A percentile compares a stretch with the other conserved stretches of the same genome.
Conservation (phyloP, 2,888 invertebrate genomes). For the Himalopsyche japonica region DNA sequence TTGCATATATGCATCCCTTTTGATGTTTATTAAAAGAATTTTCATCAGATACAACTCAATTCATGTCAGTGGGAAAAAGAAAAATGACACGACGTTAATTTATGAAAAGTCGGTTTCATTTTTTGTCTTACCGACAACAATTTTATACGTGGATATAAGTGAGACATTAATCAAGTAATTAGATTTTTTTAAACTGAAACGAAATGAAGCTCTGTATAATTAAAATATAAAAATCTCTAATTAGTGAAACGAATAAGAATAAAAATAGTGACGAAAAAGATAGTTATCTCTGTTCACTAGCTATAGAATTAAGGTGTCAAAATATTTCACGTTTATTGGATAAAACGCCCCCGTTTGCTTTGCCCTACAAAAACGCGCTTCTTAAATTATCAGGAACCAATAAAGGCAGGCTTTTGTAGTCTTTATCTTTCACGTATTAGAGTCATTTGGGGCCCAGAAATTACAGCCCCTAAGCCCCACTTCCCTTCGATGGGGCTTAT, state of each 20-base stretch:
- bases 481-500: conserved; percentile 3
- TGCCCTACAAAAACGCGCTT: not conserved
- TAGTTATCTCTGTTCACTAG: not conserved
- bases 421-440: conserved; percentile 1
- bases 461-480: not conserved
- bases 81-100: too few species aligned
- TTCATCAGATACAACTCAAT: too few species aligned
- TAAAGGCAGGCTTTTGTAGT: not conserved
- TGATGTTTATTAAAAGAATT: too few species aligned
- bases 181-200: too few species aligned
- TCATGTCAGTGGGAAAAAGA: too few species aligned
- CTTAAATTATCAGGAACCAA: conserved; percentile 5
- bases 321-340: not conserved
- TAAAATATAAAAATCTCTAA: not conserved
- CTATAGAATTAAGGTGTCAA: not conserved
- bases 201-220: not conserved
- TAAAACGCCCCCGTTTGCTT: not conserved
- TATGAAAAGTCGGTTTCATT: too few species aligned
- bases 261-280: not conserved
- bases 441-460: not conserved
- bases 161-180: too few species aligned
- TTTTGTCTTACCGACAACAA: too few species aligned
- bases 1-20: too few species aligned
- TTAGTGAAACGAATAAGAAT: not conserved
- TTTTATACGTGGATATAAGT: too few species aligned